These are phyloP conservation scores for Cynaeus angustus DNA, from an alignment of 2,888 invertebrate genomes.

Conservation along the genomic window DNA sequence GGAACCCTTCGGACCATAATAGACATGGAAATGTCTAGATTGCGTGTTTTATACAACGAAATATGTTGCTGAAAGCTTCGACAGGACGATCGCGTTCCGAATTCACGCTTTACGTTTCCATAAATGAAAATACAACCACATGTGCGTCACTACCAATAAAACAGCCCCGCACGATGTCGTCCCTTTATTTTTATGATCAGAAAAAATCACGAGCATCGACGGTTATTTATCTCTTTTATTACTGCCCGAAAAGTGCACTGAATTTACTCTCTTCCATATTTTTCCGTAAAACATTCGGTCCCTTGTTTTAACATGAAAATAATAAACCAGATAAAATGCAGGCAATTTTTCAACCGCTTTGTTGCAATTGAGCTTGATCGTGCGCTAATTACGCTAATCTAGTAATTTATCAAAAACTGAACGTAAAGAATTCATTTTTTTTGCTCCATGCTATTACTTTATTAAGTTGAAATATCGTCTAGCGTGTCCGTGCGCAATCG, in stretches of 20 bases:
- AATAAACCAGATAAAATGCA: too few species aligned
- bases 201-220: not conserved
- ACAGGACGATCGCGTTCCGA: constrained; percentile 45
- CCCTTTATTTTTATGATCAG: constrained; percentile 29
- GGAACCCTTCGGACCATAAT: constrained; percentile 64
- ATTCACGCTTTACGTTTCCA: constrained; percentile 45
- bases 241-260: not conserved
- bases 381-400: not conserved
- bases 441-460: too few species aligned
- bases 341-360: too few species aligned
- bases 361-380: constrained; percentile 1
- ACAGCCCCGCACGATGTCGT: constrained; percentile 6
- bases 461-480: too few species aligned
- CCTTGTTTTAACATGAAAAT: too few species aligned
- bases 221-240: not conserved
- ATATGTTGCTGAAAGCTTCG: constrained; percentile 57
- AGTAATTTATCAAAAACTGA: too few species aligned
- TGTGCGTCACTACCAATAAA: constrained; percentile 39
- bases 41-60: constrained; percentile 64
- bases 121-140: constrained; percentile 51
- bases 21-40: constrained; percentile 65
- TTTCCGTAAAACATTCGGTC: too few species aligned
- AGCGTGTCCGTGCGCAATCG: constrained; percentile 11
- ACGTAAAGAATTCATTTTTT: too few species aligned
- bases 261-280: not conserved